Conservation (phyloP, 2,888 invertebrate genomes). For the Apodemia zela region DNA sequence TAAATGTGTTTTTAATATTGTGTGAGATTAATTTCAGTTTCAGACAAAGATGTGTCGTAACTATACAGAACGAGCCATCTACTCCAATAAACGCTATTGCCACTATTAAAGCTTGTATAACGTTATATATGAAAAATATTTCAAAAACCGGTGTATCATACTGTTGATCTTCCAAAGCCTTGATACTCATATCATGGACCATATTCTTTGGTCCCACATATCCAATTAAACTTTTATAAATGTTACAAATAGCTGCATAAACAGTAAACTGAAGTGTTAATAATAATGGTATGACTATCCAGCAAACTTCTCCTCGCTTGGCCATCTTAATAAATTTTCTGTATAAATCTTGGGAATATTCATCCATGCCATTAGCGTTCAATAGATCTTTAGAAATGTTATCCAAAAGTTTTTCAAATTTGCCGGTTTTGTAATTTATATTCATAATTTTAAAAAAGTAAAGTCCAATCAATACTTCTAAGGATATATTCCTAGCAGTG, state of each 20-base stretch:
- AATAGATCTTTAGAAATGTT: slow-evolving; percentile 50
- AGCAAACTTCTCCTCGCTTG: slow-evolving; percentile 45
- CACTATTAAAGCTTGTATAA: slow-evolving; percentile 44
- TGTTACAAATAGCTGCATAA: slow-evolving; percentile 46
- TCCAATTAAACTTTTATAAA: slow-evolving; percentile 45
- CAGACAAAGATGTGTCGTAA: slow-evolving; percentile 51
- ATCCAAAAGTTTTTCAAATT: slow-evolving; percentile 43
- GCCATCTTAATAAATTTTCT: slow-evolving; percentile 45
- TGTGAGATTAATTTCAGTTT: slow-evolving; percentile 53
- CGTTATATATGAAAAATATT: slow-evolving; percentile 50
- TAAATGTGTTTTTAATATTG: slow-evolving; percentile 46
- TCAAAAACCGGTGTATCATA: slow-evolving; percentile 56
- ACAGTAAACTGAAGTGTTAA: slow-evolving; percentile 51
- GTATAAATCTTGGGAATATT: slow-evolving; percentile 49
- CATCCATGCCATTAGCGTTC: slow-evolving; percentile 45
- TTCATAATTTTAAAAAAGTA: slow-evolving; percentile 58
- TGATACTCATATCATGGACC: slow-evolving; percentile 58
- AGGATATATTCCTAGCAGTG: slow-evolving; percentile 50
- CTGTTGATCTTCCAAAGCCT: slow-evolving; percentile 51
- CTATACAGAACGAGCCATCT: slow-evolving; percentile 61
- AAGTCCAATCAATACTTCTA: slow-evolving; percentile 45
- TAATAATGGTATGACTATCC: slow-evolving; percentile 50
- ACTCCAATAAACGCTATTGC: slow-evolving; percentile 52
- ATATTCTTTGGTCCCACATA: slow-evolving; percentile 47
- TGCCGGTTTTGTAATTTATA: slow-evolving; percentile 42